Evolutionary conservation across 1,140 invertebrate species (phyloP), one percentile per base, ranked within the genome.

Genomic region (Mizuhopecten yessoensis): DNA sequence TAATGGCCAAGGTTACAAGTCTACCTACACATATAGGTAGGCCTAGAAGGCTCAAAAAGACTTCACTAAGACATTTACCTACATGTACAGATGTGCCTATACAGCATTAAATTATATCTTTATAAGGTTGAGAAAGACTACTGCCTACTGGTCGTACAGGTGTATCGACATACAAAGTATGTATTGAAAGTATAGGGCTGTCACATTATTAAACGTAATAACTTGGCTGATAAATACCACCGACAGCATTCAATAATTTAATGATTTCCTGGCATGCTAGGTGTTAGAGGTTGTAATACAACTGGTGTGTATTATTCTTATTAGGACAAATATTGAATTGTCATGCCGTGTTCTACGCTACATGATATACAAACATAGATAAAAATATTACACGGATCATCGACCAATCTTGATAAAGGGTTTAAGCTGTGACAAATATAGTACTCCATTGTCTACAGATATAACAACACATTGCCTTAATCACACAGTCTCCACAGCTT

Each of bases 311-410:
- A 75, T 75, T 75, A 29, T 1, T 75, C 57, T 75, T 29, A 75
- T 29, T 75, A n/a, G 17, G n/a, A 29, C 23, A 75, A 75, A 75
- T 75, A 75, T 75, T 75, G 57, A 75, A 75, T 45, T 75, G 57
- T 75, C 57, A 75, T 75, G 57, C 57, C n/a, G 57, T n/a, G 57
- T 75, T 75, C 57, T 75, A 75, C 23, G 57, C 9, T 29, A 75
- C 57, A n/a, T 17, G 57, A 75, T 75, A 75, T n/a, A 75, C 57
- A 75, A 75, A 75, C 57, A 75, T 75, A 75, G 57, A 75, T 75
- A 75, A 75, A 75, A 29, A 75, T 75, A 75, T 75, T 75, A 75
- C 23, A 75, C 29, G 57, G 57, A 29, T 75, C 57, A 75, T 75
- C 57, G 57, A 75, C 29, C n/a, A 75, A 75, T 75, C 23, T 75